Conservation (phyloP, 2,888 invertebrate species). For the Epistrophella euchroma region DNA sequence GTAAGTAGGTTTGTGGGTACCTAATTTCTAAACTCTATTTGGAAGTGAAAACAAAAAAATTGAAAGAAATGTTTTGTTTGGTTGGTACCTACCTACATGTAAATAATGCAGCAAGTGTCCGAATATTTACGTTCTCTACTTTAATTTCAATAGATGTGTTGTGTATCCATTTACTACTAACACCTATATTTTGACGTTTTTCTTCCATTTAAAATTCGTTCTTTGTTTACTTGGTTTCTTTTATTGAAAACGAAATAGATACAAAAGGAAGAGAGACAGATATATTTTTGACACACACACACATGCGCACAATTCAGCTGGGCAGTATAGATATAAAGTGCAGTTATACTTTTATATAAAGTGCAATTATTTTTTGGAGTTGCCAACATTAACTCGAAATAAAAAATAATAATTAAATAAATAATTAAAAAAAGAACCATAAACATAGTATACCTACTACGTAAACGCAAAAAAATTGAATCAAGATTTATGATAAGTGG, state of each 20-base stretch:
- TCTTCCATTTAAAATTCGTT: slow-evolving; percentile 46
- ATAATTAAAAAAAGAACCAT: too few relatives aligned
- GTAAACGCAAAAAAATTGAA: too few relatives aligned
- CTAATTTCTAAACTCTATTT: too few relatives aligned
- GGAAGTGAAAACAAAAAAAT: too few relatives aligned
- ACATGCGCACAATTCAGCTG: slow-evolving; percentile 16
- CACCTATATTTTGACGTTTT: slow-evolving; percentile 57
- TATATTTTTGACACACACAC: background rate
- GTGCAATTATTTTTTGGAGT: background rate
- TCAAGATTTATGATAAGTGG: too few relatives aligned
- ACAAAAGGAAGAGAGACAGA: background rate
- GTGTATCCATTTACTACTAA: background rate
- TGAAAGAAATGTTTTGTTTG: too few relatives aligned
- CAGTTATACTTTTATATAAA: background rate
- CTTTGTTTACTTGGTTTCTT: slow-evolving; percentile 68
- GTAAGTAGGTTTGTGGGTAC: too few relatives aligned
- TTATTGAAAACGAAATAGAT: slow-evolving; percentile 3
- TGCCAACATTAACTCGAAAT: background rate
- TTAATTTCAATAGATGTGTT: slow-evolving; percentile 21
- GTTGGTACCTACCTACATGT: background rate
- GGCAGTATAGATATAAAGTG: background rate
- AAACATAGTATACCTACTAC: too few relatives aligned
- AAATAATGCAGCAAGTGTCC: slow-evolving; percentile 64
- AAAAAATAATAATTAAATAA: too few relatives aligned
- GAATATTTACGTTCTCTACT: slow-evolving; percentile 54